Percentiles rank a stretch among this genome's conserved stretches.
Evolutionary conservation across 2,888 invertebrate genomes (phyloP).

Genomic region (Scaptomyza caliginosa): DNA sequence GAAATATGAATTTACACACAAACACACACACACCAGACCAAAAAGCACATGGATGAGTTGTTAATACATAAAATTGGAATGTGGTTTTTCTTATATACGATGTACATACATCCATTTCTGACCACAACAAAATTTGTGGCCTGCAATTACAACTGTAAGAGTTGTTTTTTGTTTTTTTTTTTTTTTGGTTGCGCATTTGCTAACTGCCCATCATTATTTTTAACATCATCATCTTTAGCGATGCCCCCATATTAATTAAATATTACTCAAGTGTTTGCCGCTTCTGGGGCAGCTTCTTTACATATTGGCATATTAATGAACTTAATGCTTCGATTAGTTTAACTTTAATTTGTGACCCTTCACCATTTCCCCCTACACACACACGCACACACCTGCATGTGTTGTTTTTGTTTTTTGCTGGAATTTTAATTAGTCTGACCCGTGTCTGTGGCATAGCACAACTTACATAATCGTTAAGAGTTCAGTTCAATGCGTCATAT

Average conservation of each 20-base stretch:
- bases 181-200: conserved; percentile 4
- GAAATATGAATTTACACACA: conserved; percentile 55
- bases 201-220: conserved; percentile 9
- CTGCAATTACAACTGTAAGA: conserved; percentile 32
- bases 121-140: conserved; percentile 56
- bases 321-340: conserved; percentile 41
- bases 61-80: conserved; percentile 54
- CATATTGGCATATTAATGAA: conserved; percentile 40
- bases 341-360: conserved; percentile 45
- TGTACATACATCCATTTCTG: conserved; percentile 19
- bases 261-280: conserved; percentile 55
- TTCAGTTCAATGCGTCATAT: conserved; percentile 47
- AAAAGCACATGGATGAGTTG: conserved; percentile 10
- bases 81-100: conserved; percentile 53
- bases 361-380: neutral
- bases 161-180: conserved; percentile 1
- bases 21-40: conserved; percentile 3
- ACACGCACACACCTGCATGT: neutral
- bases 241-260: conserved; percentile 55
- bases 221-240: neutral
- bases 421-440: conserved; percentile 51
- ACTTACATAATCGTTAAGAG: conserved; percentile 36
- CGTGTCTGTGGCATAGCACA: conserved; percentile 44
- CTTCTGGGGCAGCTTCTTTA: conserved; percentile 45
- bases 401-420: neutral